Base-by-base conservation (phyloP, 2,888 invertebrate species). In the Lathronympha strigana region DNA sequence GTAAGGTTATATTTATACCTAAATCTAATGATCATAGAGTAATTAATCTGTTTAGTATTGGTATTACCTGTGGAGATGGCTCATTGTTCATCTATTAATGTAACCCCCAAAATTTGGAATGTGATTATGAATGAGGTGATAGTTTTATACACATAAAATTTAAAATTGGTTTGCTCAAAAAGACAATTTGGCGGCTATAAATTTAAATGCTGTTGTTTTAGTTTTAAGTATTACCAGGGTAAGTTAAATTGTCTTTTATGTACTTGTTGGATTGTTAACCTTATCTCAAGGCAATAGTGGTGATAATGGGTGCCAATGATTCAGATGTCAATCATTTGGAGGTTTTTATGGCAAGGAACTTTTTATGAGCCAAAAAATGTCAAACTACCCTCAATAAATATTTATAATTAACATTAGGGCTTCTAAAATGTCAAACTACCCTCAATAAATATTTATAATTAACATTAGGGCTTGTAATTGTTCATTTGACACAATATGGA, bases 131-230 rank as follows among this genome's bases (percentile, higher is more conserved):
- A 38, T 8, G 33, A 36, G n/a, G 53, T 53, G 53, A 53, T 36
- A 36, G 13, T 13, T 53, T 21, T 36, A 15, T 5, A 23, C 13
- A 23, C 23, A n/a, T n/a, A n/a, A n/a, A 6, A 23, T 1, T 23
- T n/a, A 15, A 21, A 36, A 21, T 53, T 53, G 9, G 15, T 53
- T 53, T 53, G 53, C 53, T 53, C 53, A 53, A 53, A 8, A n/a
- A 15, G 23, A 53, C 53, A 33, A 51, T 51, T 19, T 36, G 19
- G 21, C 51, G 13, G 17, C 5, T 51, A 5, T 51, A 13, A 33
- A 28, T 6, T 13, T 19, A 2, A 21, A 13, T 13, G 2, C 11
- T 21, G 43, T 33, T 51, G 17, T 33, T 31, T 28, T 31, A 50
- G 9, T 17, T 51, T 49, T 36, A 19, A 49, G 8, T 8, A 17